A percentile compares a stretch with the other conserved stretches of the same genome.
phyloP scores from a whole-genome alignment of 2,113 vertebrate species.

The Anolis carolinensis region DNA sequence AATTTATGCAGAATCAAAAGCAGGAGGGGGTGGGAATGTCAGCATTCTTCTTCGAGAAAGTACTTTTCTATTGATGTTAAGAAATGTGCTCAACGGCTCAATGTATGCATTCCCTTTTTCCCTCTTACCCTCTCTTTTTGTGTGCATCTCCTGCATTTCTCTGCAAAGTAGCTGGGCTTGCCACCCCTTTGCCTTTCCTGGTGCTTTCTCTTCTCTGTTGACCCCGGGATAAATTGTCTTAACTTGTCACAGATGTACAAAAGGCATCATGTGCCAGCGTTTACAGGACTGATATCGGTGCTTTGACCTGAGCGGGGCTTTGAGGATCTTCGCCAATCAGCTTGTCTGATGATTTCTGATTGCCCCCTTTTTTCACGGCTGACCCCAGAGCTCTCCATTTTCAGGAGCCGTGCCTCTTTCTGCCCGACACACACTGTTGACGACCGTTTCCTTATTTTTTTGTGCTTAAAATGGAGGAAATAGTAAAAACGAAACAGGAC shows the following conservation, averaged over 20 bases:
- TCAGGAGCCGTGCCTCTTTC: constrained; percentile 7
- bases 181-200: not conserved
- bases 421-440: fast-evolving
- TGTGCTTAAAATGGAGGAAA: not conserved
- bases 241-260: constrained; percentile 49
- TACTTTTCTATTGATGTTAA: constrained; percentile 43
- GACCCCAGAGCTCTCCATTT: constrained; percentile 29
- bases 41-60: constrained; percentile 41
- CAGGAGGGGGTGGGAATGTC: constrained; percentile 23
- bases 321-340: constrained; percentile 52
- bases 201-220: constrained; percentile 28
- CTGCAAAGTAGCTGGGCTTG: not conserved
- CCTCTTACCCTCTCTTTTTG: not conserved
- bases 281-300: constrained; percentile 39
- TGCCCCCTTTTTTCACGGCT: not conserved
- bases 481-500: not conserved
- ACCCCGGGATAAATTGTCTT: not conserved
- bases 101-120: not conserved
- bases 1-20: no score
- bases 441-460: not conserved
- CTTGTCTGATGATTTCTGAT: constrained; percentile 29
- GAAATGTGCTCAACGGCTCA: not conserved
- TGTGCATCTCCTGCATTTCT: not conserved
- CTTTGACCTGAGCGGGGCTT: constrained; percentile 45
- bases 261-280: constrained; percentile 36